Evolutionary conservation across 2,797 vertebrate species (phyloP).

Genomic region (Hippopotamyrus pictus): DNA sequence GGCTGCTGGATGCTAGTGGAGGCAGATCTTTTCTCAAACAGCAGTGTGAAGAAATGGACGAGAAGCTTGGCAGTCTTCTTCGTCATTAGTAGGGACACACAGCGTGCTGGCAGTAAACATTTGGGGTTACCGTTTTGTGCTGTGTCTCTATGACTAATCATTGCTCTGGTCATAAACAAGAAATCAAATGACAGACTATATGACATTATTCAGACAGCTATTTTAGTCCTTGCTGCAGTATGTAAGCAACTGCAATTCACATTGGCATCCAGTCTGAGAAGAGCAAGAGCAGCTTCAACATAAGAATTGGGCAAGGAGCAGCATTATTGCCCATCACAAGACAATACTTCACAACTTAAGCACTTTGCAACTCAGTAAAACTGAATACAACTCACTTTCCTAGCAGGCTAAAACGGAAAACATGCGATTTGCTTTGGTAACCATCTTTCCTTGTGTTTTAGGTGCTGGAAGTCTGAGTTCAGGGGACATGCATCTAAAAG

Average conservation of each 20-base stretch:
- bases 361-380: not conserved
- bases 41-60: not conserved
- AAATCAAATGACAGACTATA: not conserved
- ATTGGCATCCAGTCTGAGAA: not conserved
- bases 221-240: not conserved
- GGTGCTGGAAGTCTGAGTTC: not conserved
- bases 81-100: not conserved
- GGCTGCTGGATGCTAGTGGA: not conserved
- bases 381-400: not conserved
- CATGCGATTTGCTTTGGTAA: not conserved
- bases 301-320: not conserved
- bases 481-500: not conserved
- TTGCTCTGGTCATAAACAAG: not conserved
- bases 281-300: not conserved
- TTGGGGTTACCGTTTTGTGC: not conserved
- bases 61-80: not conserved
- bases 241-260: not conserved
- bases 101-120: not conserved
- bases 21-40: not conserved
- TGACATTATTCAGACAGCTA: not conserved
- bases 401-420: not conserved
- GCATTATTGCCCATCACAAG: not conserved
- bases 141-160: not conserved
- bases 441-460: not conserved
- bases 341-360: not conserved